phyloP scores from a whole-genome alignment of 2,888 invertebrate genomes.

The Camponotus fellah region DNA sequence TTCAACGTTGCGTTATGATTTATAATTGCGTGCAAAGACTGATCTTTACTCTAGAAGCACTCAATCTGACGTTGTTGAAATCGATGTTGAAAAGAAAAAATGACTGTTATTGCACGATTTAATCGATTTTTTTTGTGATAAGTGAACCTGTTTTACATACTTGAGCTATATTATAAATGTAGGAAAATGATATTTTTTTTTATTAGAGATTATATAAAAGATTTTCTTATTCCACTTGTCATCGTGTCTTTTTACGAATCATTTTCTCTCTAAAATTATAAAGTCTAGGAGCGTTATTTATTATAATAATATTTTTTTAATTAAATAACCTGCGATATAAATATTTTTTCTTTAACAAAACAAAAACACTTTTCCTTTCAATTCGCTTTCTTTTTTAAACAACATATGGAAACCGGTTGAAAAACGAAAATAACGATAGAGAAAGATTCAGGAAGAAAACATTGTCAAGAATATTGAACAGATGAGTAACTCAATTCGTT shows the following conservation, averaged over 20 bases:
- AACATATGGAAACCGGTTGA: neutral
- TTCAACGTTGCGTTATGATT: neutral
- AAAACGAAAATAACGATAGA: neutral
- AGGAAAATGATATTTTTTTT: neutral
- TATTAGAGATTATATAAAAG: conserved; percentile 23
- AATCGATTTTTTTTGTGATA: neutral
- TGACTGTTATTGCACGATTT: neutral
- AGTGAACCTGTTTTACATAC: neutral
- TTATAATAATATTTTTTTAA: neutral
- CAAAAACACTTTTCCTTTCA: neutral
- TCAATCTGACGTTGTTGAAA: neutral
- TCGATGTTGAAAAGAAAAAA: neutral
- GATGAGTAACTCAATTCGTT: neutral
- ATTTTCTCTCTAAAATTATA: conserved; percentile 10
- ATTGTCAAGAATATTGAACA: neutral
- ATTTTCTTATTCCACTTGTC: neutral
- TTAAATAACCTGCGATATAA: neutral
- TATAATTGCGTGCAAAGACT: neutral
- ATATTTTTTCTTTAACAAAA: neutral
- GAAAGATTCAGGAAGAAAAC: neutral
- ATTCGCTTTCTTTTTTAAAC: neutral
- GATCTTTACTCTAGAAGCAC: neutral
- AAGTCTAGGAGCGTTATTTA: neutral
- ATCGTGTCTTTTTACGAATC: conserved; percentile 1
- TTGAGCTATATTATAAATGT: neutral